These are phyloP conservation scores for Drymodes brunneopygia DNA, from an alignment of 2,113 vertebrate species.

Conservation along the genomic window DNA sequence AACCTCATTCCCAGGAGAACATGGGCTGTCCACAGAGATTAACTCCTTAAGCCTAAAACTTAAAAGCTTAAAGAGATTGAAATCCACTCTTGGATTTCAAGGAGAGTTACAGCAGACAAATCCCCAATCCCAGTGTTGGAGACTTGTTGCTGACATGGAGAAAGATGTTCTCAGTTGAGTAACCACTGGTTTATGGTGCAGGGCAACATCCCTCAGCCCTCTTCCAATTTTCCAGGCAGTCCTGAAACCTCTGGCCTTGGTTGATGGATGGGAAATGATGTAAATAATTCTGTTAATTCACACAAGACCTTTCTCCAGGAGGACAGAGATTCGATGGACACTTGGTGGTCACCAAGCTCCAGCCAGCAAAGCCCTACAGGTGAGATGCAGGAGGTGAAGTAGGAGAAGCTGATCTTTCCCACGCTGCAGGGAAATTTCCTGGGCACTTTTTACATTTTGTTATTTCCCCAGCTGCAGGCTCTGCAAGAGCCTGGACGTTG, in stretches of 20 bases:
- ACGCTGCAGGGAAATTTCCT: conserved; percentile 6
- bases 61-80: neutral
- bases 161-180: neutral
- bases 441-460: neutral
- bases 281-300: neutral
- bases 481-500: neutral
- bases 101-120: neutral
- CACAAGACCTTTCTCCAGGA: neutral
- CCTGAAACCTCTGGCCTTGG: too few species aligned
- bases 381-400: neutral
- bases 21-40: neutral
- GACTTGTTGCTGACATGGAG: neutral
- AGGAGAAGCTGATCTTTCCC: neutral
- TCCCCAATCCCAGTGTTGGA: neutral
- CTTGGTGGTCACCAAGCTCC: neutral
- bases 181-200: neutral
- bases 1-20: neutral
- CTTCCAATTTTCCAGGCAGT: neutral
- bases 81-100: neutral
- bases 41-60: neutral
- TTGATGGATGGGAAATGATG: neutral
- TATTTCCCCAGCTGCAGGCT: neutral
- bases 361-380: neutral
- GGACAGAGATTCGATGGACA: neutral
- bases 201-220: neutral